Base-by-base conservation (phyloP, 2,113 vertebrate species). In the Todiramphus saurophagus region DNA sequence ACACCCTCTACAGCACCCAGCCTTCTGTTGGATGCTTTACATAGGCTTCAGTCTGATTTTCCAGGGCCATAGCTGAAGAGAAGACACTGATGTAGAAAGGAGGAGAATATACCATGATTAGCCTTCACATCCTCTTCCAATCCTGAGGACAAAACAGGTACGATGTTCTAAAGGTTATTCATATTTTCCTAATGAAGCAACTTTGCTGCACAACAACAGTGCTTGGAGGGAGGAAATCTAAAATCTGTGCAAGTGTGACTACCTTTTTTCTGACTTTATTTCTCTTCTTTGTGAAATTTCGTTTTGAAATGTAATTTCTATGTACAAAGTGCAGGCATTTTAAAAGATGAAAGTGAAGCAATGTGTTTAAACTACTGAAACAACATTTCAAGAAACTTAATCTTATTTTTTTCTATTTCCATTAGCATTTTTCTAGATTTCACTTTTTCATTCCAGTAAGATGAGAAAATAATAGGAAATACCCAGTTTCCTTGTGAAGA, bases 241-340 rank as follows among this genome's bases (percentile, higher is more conserved):
- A 88, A 89, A 60, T 30, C 59, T 27, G 30, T 80, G 53, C 9
- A 46, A 93, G 43, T 39, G 33, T 48, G 58, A 87, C 46, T 41
- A 48, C 28, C 12, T 25, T 53, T 88, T 80, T 72, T 84, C 64
- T 51, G 30, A 64, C 35, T 89, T 68, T 55, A 44, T 56, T 91
- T 89, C 94, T 89, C 35, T 87, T 93, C 70, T 82, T 35, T 23
- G 48, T 39, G 56, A 90, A 89, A 56, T 82, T 87, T 91, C 82
- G 33, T 67, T 87, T 79, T 48, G 43, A 85, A 91, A 92, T 73
- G 75, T 56, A 35, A 70, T 67, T 89, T 87, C 37, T 74, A 10
- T 11, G 8, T 41, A 75, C 10, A 53, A 84, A 89, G 44, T 46
- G 15, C 14, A 75, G 23, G 11, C 37, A 50, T 67, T 91, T 81